Evolutionary conservation across 2,113 vertebrate genomes (phyloP).

Genomic region (Ornithorhynchus anatinus): DNA sequence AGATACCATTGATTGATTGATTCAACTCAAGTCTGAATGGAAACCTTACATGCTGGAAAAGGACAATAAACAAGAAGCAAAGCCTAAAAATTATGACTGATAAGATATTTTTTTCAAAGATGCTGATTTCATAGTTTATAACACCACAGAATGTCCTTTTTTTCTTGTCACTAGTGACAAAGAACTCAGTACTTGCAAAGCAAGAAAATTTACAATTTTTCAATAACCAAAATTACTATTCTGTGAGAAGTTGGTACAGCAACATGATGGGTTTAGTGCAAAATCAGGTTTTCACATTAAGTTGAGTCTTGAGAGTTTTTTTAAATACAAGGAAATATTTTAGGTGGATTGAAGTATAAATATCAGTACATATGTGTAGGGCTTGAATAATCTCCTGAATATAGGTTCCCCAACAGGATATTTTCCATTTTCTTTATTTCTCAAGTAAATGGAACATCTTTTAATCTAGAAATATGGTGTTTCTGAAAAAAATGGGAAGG

Average conservation of each 20-base stretch:
- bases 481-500: constrained; percentile 48
- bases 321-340: constrained; percentile 53
- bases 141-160: constrained; percentile 22
- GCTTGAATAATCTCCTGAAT: constrained; percentile 39
- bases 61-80: constrained; percentile 55
- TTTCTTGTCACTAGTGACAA: constrained; percentile 37
- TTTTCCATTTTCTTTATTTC: constrained; percentile 54
- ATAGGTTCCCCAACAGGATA: constrained; percentile 43
- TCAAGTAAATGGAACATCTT: constrained; percentile 45
- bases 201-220: constrained; percentile 55
- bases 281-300: constrained; percentile 52
- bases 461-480: constrained; percentile 54
- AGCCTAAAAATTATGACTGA: constrained; percentile 52
- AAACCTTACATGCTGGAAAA: constrained; percentile 43
- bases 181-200: constrained; percentile 31
- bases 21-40: too few relatives aligned
- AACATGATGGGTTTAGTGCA: constrained; percentile 19
- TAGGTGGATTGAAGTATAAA: constrained; percentile 40
- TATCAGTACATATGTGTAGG: constrained; percentile 52
- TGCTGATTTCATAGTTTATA: constrained; percentile 37
- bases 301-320: constrained; percentile 40
- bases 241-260: constrained; percentile 49
- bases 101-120: constrained; percentile 46
- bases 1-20: too few relatives aligned
- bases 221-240: constrained; percentile 34